Percentiles rank a stretch among this genome's conserved stretches.
Evolutionary conservation across 1,140 invertebrate species (phyloP).

Genomic region (Lutraria rhynchaena): DNA sequence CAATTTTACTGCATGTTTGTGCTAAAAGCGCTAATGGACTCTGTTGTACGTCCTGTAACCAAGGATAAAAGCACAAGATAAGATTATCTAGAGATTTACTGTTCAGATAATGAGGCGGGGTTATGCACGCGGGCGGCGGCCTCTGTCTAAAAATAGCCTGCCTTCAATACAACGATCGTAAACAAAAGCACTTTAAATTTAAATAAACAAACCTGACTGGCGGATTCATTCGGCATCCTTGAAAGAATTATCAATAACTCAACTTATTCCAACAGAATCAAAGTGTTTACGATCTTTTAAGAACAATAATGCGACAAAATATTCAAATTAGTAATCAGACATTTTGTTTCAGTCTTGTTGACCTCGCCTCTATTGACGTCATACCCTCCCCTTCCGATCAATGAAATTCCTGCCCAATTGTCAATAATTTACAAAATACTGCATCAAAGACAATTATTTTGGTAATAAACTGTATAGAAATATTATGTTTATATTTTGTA

Average conservation of each 20-base stretch:
- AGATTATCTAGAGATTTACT: background rate
- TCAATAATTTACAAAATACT: background rate
- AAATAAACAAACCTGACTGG: constrained; percentile 39
- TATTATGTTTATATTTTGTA: background rate
- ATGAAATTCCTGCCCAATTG: constrained; percentile 36
- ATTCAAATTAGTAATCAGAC: constrained; percentile 45
- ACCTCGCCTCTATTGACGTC: constrained; percentile 59
- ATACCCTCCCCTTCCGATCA: constrained; percentile 52
- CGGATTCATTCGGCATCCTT: constrained; percentile 45
- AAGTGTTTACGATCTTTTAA: background rate
- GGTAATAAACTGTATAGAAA: background rate
- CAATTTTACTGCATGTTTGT: constrained; percentile 98
- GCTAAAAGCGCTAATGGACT: constrained; percentile 97
- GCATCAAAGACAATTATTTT: background rate
- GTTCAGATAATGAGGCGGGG: constrained; percentile 34
- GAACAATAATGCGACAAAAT: constrained; percentile 4
- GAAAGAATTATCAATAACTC: background rate
- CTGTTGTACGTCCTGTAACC: constrained; percentile 80
- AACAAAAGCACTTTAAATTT: background rate
- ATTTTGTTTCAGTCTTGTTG: constrained; percentile 34
- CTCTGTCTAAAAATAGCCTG: constrained; percentile 51
- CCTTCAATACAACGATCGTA: constrained; percentile 5
- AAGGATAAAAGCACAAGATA: background rate
- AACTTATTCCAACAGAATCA: no score
- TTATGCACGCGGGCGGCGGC: constrained; percentile 46